These are phyloP conservation scores for Eupithecia tripunctaria DNA, from an alignment of 2,888 invertebrate genomes.

Conservation along the genomic window DNA sequence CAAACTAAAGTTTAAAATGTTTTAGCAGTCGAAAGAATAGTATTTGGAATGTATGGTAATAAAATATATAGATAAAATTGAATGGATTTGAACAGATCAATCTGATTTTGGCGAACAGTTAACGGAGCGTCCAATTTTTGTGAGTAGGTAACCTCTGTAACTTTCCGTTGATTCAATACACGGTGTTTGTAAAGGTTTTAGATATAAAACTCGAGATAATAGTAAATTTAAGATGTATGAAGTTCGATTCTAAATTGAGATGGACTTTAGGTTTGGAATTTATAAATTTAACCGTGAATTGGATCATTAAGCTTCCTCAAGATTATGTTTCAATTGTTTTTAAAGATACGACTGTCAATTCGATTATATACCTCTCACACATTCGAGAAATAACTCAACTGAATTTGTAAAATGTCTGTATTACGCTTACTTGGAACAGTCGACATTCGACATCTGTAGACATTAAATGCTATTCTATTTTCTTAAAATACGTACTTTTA, in stretches of 20 bases:
- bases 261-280: constrained; percentile 11
- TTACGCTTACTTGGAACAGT: constrained; percentile 84
- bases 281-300: constrained; percentile 21
- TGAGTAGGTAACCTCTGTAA: constrained; percentile 4
- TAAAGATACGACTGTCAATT: constrained; percentile 60
- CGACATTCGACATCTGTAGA: constrained; percentile 54
- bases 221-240: neutral
- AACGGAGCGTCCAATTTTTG: constrained; percentile 5
- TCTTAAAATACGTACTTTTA: constrained; percentile 79
- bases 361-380: constrained; percentile 70
- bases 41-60: constrained; percentile 1
- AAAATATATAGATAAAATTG: neutral
- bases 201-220: neutral
- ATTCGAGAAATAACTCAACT: constrained; percentile 81
- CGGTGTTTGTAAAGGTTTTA: constrained; percentile 9
- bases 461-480: constrained; percentile 82
- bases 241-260: constrained; percentile 14
- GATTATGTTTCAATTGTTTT: constrained; percentile 34
- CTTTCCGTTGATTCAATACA: constrained; percentile 30
- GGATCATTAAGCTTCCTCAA: constrained; percentile 29
- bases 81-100: neutral
- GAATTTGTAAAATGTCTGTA: constrained; percentile 77
- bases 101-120: constrained; percentile 3
- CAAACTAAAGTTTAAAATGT: neutral
- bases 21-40: neutral